phyloP scores from a whole-genome alignment of 1,140 invertebrate species.

The Drosophila nannoptera region DNA sequence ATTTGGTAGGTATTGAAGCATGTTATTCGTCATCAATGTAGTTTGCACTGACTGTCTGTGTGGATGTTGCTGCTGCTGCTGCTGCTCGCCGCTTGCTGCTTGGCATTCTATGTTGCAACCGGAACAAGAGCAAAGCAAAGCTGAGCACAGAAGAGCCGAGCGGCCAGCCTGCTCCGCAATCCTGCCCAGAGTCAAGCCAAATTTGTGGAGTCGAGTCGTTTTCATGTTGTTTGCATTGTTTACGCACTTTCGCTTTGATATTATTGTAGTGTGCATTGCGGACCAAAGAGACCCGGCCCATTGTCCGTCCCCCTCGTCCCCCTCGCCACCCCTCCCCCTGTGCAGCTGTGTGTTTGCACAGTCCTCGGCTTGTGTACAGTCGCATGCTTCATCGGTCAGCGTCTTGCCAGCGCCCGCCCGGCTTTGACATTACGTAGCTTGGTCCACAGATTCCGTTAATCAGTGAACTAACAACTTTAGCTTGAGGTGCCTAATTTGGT shows the following conservation, averaged over 20 bases:
- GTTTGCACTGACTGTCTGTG: constrained; percentile 64
- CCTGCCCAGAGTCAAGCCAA: constrained; percentile 22
- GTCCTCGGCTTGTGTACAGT: constrained; percentile 10
- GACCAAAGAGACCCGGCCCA: neutral
- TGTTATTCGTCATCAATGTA: constrained; percentile 77
- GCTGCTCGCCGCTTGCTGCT: constrained; percentile 24
- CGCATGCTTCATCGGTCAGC: constrained; percentile 10
- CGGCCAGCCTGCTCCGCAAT: no score
- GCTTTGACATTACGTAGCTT: constrained; percentile 7
- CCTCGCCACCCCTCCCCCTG: neutral
- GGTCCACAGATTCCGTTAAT: neutral
- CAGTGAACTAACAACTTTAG: no score
- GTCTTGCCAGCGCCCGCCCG: neutral
- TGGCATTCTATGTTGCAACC: constrained; percentile 14
- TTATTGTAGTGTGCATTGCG: constrained; percentile 68
- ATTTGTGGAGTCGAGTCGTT: constrained; percentile 40
- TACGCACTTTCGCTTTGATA: constrained; percentile 78
- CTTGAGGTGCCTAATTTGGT: no score
- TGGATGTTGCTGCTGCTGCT: constrained; percentile 20
- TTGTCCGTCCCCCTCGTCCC: neutral
- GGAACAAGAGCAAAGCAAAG: neutral
- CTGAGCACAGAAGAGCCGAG: neutral
- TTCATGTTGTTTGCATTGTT: constrained; percentile 73
- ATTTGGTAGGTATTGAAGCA: constrained; percentile 77
- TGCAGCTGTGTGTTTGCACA: neutral